Conservation (phyloP, 2,888 invertebrate species). For the Athalia cordata region DNA sequence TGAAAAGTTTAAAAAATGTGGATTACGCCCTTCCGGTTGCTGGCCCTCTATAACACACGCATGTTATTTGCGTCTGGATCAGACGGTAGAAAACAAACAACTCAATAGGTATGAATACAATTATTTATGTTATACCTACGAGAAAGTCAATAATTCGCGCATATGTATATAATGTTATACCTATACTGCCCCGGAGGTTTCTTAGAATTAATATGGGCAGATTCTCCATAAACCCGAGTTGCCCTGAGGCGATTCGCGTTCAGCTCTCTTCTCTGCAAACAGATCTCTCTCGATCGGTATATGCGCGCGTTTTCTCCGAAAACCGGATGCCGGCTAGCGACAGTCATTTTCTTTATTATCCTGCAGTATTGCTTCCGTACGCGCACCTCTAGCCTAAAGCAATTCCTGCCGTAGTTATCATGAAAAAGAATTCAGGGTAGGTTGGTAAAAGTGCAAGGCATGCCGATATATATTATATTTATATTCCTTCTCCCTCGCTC, state of each 20-base stretch:
- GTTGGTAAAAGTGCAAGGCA: not conserved
- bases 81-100: too few species aligned
- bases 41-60: too few species aligned
- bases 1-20: too few species aligned
- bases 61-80: too few species aligned
- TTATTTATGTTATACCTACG: conserved; percentile 15
- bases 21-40: too few species aligned
- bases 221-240: not conserved
- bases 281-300: not conserved
- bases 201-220: conserved; percentile 32
- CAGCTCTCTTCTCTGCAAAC: not conserved
- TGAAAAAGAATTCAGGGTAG: conserved; percentile 25
- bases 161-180: conserved; percentile 9
- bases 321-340: conserved; percentile 37
- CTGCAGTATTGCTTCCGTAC: conserved; percentile 30
- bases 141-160: too few species aligned
- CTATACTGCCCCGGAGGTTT: conserved; percentile 13
- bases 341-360: conserved; percentile 44
- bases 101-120: not conserved
- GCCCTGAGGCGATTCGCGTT: too few species aligned
- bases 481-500: not conserved
- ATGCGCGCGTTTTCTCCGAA: conserved; percentile 13
- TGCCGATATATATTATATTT: not conserved
- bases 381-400: conserved; percentile 2
- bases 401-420: conserved; percentile 7